Conservation (phyloP, 2,113 vertebrate species). For the human (Homo sapiens) region DNA sequence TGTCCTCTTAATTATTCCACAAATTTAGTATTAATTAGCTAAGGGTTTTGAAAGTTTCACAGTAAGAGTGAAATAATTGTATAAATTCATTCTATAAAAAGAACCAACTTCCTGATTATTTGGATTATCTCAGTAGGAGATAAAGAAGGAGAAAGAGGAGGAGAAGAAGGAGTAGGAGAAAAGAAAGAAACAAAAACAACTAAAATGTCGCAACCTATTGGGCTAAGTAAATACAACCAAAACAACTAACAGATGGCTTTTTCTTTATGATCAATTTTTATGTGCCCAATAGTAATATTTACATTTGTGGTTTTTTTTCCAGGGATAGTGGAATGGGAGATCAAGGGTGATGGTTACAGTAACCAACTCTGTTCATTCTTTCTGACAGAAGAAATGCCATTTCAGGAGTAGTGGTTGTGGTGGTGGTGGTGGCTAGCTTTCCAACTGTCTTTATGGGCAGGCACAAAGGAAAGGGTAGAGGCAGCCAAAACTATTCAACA, state of each 20-base stretch:
- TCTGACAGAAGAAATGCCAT: background rate
- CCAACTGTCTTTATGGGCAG: background rate
- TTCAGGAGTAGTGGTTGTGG: background rate
- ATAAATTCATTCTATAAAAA: background rate
- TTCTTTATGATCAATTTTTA: background rate
- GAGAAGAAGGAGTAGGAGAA: too few relatives aligned
- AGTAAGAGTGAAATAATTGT: background rate
- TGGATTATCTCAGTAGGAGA: background rate
- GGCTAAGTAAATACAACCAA: background rate
- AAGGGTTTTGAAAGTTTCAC: background rate
- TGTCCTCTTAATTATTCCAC: background rate
- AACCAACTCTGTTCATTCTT: background rate
- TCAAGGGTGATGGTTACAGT: too few relatives aligned
- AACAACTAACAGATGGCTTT: background rate
- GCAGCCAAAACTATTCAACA: background rate
- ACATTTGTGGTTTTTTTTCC: background rate
- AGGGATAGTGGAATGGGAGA: background rate
- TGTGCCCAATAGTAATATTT: background rate
- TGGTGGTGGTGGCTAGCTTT: background rate
- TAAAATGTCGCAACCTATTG: background rate
- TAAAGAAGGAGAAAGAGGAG: background rate
- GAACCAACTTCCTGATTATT: background rate
- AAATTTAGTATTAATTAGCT: constrained; percentile 8
- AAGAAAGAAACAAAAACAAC: background rate
- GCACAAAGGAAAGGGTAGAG: background rate